These are phyloP conservation scores for Cettia cetti DNA, from an alignment of 2,113 vertebrate species.

Conservation along the genomic window DNA sequence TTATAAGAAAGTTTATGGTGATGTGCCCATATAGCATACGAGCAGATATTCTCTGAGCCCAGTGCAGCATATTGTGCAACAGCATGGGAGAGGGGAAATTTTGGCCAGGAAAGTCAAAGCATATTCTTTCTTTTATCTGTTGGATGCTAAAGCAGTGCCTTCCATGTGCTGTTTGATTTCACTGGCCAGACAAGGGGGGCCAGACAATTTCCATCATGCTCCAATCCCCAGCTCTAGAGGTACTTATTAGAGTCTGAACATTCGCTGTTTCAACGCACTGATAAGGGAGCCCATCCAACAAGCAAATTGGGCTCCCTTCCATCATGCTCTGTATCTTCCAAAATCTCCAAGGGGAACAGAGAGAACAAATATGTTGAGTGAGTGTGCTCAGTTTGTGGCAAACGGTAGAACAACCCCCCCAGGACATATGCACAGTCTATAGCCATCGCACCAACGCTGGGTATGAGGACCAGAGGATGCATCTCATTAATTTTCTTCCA, in stretches of 20 bases:
- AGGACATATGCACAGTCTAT: neutral
- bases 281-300: constrained; percentile 17
- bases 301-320: constrained; percentile 22
- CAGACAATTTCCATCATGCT: neutral
- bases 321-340: neutral
- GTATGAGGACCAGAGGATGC: neutral
- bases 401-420: neutral
- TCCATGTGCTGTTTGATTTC: neutral
- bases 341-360: neutral
- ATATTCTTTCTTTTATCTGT: constrained; percentile 53
- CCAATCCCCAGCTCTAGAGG: neutral
- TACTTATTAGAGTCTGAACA: neutral
- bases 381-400: neutral
- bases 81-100: constrained; percentile 51
- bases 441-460: neutral
- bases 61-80: constrained; percentile 45
- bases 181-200: neutral
- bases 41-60: neutral
- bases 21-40: neutral
- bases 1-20: neutral
- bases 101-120: constrained; percentile 49
- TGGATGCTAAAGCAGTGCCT: neutral
- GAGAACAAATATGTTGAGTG: neutral
- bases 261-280: neutral
- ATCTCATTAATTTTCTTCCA: neutral